Evolutionary conservation across 2,113 vertebrate genomes (phyloP).

Genomic region (Bos taurus): ARS-UCD2.0 NC_037329.1:106368001-106368500

Average conservation of each 20-base stretch:
- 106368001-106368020: neutral
- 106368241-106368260: neutral
- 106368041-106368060: neutral
- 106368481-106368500: neutral
- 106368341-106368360: neutral
- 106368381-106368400: neutral
- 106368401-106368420: neutral
- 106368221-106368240: neutral
- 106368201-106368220: neutral
- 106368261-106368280: too few species aligned
- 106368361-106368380: neutral
- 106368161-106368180: neutral
- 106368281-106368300: neutral
- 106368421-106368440: neutral
- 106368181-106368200: neutral
- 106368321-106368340: neutral
- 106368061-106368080: neutral
- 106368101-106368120: neutral
- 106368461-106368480: neutral
- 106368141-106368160: neutral
- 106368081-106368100: neutral
- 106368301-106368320: neutral
- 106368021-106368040: neutral
- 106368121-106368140: neutral
- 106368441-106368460: rapidly evolving